Base-by-base conservation (phyloP, 1,140 invertebrate genomes). In the Cryptotermes secundus region DNA sequence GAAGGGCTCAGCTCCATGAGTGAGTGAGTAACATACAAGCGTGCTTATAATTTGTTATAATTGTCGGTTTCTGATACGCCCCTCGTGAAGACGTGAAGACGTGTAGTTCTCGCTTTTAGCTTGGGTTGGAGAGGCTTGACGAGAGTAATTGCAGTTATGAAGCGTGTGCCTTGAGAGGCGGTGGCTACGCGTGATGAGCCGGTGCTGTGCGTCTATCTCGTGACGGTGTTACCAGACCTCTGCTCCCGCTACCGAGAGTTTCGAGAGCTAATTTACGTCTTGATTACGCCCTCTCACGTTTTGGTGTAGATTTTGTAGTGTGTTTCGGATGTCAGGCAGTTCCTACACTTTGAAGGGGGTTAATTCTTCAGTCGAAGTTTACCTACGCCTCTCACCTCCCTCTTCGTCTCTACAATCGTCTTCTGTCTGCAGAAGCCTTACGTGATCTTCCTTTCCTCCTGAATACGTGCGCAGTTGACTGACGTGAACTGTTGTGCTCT, bases 191-290 rank as follows among this genome's bases (percentile, higher is more conserved):
- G 22, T 19, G 45, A 22, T 19, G 45, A 14, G 45, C n/a, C 22
- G 45, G 45, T 49, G 45, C 0, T 16, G 14, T 49, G 12, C 19
- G 1, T 72, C n/a, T 65, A 2, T 1, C 59, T 72, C 26, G 31
- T 72, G 59, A 72, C 59, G 59, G 59, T 31, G 59, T 72, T 72
- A 72, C 14, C 59, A 72, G 45, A 22, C 45, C 45, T 49, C 45
- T 42, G 45, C 59, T 26, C 59, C n/a, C 59, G n/a, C 59, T 31
- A n/a, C 22, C 81, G n/a, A 7, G 81, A 82, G 81, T 82, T 82
- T 82, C 81, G n/a, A 34, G 45, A 82, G 53, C 81, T 82, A 82
- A 82, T 82, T 82, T 82, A 42, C 42, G 81, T 36, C 81, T 31
- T 82, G 36, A 82, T 82, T 82, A 82, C 81, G 31, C 81, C 26